Evolutionary conservation across 2,797 vertebrate genomes (phyloP), one percentile per base, ranked within the genome.

Genomic region (Prunella strophiata): DNA sequence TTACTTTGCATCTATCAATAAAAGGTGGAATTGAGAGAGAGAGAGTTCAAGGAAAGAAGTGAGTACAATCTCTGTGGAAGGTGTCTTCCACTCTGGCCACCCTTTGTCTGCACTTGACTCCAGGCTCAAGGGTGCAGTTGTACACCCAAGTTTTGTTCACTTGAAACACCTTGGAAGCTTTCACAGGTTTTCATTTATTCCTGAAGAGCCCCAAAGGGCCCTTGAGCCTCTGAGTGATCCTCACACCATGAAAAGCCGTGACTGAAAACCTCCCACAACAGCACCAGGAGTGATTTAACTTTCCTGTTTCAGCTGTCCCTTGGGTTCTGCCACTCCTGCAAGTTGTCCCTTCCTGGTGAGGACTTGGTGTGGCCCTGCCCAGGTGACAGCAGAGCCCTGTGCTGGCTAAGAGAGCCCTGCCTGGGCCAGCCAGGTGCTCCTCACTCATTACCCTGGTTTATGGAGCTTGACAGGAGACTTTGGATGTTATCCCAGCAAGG

Each of bases 1-100:
- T 78, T 89, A 61, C 89, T 95, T 96, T 91, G 78, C 85, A 83
- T 78, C 89, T 91, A 73, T 91, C 93, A 92, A 70, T 96, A 55
- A 85, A 51, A 55, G 32, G 76, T 89, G 85, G 25, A 45, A n/a
- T 15, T 77, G 84, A 91, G 92, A 88, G 43, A 38, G 61, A 85
- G 59, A 66, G 76, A 66, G 54, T 76, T 65, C 40, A 3, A 16
- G 68, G 72, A 10, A 40, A 66, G 86, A 7, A 65, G 63, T 50
- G 51, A 90, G 67, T 57, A 2, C 16, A 3, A 83, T 18, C 57
- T 54, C 2, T 9, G 8, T 6, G 50, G 38, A 68, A 89, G 38
- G 21, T 22, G 32, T 22, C 30, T 77, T 48, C 52, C 36, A 9
- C 50, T 82, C 14, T 17, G 79, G 54, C 59, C 32, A 14, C 50